Evolutionary conservation across 2,888 invertebrate species (phyloP), one percentile per base, ranked within the genome.

Genomic region (Pristionchus entomophagus): DNA sequence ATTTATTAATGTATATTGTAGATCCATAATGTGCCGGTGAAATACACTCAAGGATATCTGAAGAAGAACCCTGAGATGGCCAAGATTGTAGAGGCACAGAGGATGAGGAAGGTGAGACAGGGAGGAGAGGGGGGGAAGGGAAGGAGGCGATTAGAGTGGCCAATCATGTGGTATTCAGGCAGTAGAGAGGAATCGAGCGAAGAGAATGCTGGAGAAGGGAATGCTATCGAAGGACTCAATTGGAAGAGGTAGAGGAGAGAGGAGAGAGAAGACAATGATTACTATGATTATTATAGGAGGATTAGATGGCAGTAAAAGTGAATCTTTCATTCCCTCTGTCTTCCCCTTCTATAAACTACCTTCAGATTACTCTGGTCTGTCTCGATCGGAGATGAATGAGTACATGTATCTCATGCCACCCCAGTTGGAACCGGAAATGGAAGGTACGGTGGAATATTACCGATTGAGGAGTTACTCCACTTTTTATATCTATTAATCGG

Each of bases 341-440:
- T n/a, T n/a, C n/a, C n/a, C n/a, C n/a, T n/a, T n/a, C n/a, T n/a
- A n/a, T n/a, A n/a, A n/a, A n/a, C n/a, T n/a, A n/a, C 26, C 38
- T 29, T 26, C 49, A 78, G 49, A 45, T n/a, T 78, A 49, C 49
- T 26, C 29, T n/a, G 78, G 78, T 26, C 49, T 78, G 2, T 49
- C 78, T 22, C 41, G 26, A 78, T 45, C 45, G 49, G 78, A 78
- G 49, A 49, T 78, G 45, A 51, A 78, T 45, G 49, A 78, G 77
- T 78, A 78, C 49, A 49, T 51, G 78, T 78, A 78, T 32, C 78
- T 78, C n/a, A 78, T 78, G 78, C 78, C 78, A 26, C 78, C 78
- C 14, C 22, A 22, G 17, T 49, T 78, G 49, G 78, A 78, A 49
- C 78, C 78, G 1, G 78, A 78, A 32, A 69, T 69, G 12, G 41